Percentiles rank a stretch among this genome's conserved stretches.
These are phyloP conservation scores for Trinorchestia longiramus DNA, from an alignment of 1,140 invertebrate species.

Conservation along the genomic window DNA sequence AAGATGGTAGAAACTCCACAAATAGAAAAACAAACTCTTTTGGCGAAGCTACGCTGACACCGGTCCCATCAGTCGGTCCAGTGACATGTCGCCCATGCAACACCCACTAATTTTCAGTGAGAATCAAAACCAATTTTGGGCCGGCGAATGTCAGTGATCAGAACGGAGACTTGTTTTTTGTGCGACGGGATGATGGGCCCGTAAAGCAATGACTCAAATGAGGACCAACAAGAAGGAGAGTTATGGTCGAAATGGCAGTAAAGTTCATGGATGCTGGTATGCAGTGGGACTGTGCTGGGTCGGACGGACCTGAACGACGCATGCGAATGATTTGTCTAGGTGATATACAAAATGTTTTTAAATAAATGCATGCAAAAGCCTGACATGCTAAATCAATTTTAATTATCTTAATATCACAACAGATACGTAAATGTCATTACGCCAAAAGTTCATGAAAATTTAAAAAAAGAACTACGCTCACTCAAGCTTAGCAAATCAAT, in stretches of 20 bases:
- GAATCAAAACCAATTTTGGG: slow-evolving; percentile 18
- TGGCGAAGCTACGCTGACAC: neutral
- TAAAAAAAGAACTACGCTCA: no score
- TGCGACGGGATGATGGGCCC: neutral
- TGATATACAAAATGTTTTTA: neutral
- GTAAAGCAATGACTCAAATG: neutral
- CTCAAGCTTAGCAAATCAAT: no score
- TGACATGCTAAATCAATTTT: no score
- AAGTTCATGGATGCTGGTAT: neutral
- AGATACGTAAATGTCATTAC: no score
- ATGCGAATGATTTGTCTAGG: neutral
- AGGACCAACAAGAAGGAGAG: neutral
- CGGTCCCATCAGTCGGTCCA: neutral
- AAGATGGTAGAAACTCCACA: neutral
- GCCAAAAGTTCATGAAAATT: no score
- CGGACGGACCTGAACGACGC: neutral
- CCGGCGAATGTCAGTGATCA: slow-evolving; percentile 22
- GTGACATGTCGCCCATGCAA: neutral
- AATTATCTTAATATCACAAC: no score
- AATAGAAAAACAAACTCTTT: neutral
- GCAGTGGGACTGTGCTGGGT: neutral
- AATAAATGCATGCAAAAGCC: neutral
- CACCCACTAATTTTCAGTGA: slow-evolving; percentile 1
- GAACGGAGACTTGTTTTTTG: neutral
- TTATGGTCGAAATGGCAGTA: neutral